Evolutionary conservation across 2,888 invertebrate genomes (phyloP), one percentile per base, ranked within the genome.

Genomic region (Thelaira solivaga): DNA sequence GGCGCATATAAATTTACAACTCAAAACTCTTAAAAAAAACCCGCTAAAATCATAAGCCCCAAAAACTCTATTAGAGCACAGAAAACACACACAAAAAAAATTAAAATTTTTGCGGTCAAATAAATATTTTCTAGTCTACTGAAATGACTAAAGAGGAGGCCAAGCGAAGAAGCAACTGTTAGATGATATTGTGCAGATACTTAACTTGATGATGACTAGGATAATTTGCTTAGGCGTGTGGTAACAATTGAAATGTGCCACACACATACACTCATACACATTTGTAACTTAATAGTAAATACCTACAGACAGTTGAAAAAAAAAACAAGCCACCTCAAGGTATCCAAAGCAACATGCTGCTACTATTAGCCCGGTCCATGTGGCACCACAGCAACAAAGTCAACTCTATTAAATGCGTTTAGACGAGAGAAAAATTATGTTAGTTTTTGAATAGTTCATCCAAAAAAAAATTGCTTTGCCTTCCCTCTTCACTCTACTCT

Each of bases 351-450:
- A 72, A n/a, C 49, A 39, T 20, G 20, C 31, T 55, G 22, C 34
- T 57, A 29, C 51, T 53, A 45, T 61, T 45, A 74, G 59, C 49
- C 65, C 26, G 26, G 53, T 45, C 67, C 67, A 67, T 65, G 59
- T 45, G 34, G 20, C 13, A 29, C 24, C 29, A 53, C 36, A 10
- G 5, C n/a, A 13, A 4, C 22, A 72, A 72, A 72, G 71, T 72
- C 72, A 72, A 78, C 74, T 78, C 47, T 47, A 61, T 71, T 78
- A 74, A 78, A 78, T 65, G 78, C 78, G 69, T 74, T 78, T 78
- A 69, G 69, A 69, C 39, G 65, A 61, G 59, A n/a, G n/a, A 62
- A 47, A 74, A 74, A 64, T 69, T 22, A 65, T 74, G 69, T 78
- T 77, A 77, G 77, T 72, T 61, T 73, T 65, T 31, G 47, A 71